phyloP scores from a whole-genome alignment of 2,113 vertebrate genomes.

The Apeltes quadracus region DNA sequence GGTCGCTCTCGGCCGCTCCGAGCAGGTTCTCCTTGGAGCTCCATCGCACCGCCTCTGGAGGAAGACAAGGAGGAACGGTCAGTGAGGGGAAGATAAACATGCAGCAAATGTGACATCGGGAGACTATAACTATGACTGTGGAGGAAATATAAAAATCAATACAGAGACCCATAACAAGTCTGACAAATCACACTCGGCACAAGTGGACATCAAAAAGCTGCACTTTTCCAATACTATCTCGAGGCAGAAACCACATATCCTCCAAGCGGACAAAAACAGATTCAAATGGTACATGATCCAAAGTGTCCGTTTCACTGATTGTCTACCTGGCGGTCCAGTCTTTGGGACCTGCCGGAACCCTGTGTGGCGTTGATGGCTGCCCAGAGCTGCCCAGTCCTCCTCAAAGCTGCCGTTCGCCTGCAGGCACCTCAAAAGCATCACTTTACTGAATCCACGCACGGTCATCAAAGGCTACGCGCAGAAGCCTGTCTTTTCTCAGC shows the following conservation, averaged over 20 bases:
- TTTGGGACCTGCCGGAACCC: conserved; percentile 54
- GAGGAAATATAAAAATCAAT: neutral
- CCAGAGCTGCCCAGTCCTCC: conserved; percentile 77
- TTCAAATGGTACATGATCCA: neutral
- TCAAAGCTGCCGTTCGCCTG: conserved; percentile 85
- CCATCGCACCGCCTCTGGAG: conserved; percentile 95
- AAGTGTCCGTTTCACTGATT: neutral
- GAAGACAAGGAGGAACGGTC: conserved; percentile 13
- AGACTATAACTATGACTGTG: neutral
- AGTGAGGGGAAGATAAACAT: conserved; percentile 3
- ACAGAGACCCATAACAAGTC: neutral
- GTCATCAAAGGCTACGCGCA: conserved; percentile 20
- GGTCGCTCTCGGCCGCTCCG: conserved; percentile 95
- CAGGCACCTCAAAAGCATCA: conserved; percentile 85
- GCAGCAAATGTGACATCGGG: neutral
- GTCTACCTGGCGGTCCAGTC: conserved; percentile 70
- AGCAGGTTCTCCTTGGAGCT: conserved; percentile 99
- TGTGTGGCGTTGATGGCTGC: conserved; percentile 66
- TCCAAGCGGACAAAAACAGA: neutral
- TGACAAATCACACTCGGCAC: neutral
- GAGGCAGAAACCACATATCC: neutral
- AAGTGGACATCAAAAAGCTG: neutral
- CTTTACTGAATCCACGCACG: conserved; percentile 34
- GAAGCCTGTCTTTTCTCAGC: conserved; percentile 6
- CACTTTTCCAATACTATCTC: neutral